Base-by-base conservation (phyloP, 1,140 invertebrate species). In the Achatina immaculata region DNA sequence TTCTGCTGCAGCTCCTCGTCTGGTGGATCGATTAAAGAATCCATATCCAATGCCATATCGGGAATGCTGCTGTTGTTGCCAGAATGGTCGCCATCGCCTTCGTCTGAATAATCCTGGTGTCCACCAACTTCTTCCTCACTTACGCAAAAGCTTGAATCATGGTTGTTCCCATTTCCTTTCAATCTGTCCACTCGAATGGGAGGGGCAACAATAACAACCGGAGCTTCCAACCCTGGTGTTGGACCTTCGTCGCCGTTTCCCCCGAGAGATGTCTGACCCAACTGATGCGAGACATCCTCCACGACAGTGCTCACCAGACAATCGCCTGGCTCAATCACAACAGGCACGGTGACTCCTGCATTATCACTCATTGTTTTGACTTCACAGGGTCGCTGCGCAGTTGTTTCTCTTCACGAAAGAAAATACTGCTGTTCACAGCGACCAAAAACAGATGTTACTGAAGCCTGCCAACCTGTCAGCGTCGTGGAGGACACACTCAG, bases 1-100 rank as follows among this genome's bases (percentile, higher is more conserved):
- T 89, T 89, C 43, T 89, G 86, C 38, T 81, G 69, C 2, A 88
- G 81, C 81, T 90, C 89, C 55, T 91, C 89, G 65, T 85, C 85
- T 21, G 90, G 89, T 73, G 87, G 85, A 76, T 81, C 90, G 90
- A 75, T 89, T 87, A 45, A 83, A 65, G 19, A 83, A 55, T 80
- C 81, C 31, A 75, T 65, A 45, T 74, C 73, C 62, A 75, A 51
- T 11, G 48, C 40, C 42, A 80, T 36, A 72, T 80, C 78, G 11
- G 71, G 62, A 40, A 75, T 78, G 55, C 78, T 76, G 66, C 72
- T 78, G 66, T 85, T 84, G 38, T 68, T 68, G 55, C 81, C 83
- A 58, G 82, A 83, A 6, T 79, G 65, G 4, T 89, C 87, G 38
- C 84, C 83, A 62, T 90, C 88, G 74, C 87, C 86, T 55, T 85